A percentile compares a stretch with the other conserved stretches of the same genome.
These are phyloP conservation scores for Promerops cafer DNA, from an alignment of 2,113 vertebrate genomes.

Conservation along the genomic window DNA sequence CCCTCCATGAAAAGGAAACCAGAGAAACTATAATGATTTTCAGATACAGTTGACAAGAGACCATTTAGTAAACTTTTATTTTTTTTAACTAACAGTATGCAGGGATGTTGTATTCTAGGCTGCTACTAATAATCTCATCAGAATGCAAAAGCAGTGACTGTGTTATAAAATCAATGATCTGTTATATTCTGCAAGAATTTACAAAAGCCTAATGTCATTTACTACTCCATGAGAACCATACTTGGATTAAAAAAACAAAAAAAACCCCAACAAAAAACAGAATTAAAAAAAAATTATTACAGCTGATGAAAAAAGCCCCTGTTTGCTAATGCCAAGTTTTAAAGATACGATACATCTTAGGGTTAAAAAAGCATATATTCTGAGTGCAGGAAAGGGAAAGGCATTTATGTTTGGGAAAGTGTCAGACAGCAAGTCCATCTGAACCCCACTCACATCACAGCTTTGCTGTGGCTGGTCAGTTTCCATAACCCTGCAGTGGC, in stretches of 20 bases:
- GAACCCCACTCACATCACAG: neutral
- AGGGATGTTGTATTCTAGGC: conserved; percentile 81
- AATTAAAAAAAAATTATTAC: conserved; percentile 66
- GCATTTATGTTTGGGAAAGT: neutral
- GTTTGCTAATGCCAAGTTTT: conserved; percentile 26
- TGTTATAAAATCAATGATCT: conserved; percentile 92
- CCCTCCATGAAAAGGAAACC: conserved; percentile 66
- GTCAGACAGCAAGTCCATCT: neutral
- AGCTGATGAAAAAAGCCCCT: conserved; percentile 63
- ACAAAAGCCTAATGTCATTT: conserved; percentile 91
- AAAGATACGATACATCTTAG: neutral
- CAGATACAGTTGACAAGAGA: conserved; percentile 87
- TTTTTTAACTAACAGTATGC: conserved; percentile 85
- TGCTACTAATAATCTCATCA: conserved; percentile 91
- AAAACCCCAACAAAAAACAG: conserved; percentile 68
- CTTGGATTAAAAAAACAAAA: conserved; percentile 79
- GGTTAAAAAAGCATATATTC: neutral
- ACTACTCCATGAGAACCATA: conserved; percentile 82
- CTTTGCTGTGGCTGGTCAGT: neutral
- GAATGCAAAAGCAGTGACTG: conserved; percentile 89
- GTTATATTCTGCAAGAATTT: conserved; percentile 91
- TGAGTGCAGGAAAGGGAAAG: neutral
- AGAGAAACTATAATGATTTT: conserved; percentile 80
- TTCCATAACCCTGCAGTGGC: neutral
- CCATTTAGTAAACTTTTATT: conserved; percentile 87